Evolutionary conservation across 2,797 vertebrate genomes (phyloP), one percentile per base, ranked within the genome.

Genomic region (Xenopus petersii): DNA sequence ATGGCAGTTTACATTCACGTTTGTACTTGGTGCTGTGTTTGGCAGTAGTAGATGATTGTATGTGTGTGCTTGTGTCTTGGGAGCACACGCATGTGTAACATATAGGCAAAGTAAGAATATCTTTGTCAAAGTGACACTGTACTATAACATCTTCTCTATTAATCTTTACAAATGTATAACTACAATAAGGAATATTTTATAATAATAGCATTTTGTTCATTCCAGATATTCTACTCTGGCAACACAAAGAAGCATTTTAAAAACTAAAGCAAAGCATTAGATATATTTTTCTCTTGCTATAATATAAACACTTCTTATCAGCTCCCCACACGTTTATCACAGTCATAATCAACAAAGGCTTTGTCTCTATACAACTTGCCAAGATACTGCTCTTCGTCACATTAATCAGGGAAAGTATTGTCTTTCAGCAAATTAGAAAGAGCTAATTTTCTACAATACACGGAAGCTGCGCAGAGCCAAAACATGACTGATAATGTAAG

Each of bases 391-490:
- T 73, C 71, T 47, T 15, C 8, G n/a, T 13, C 9, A 58, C 73
- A 62, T 68, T 68, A 75, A 75, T 75, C 65, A 68, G 65, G n/a
- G 15, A 16, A 49, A 46, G 58, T 64, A 61, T 74, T 74, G 56
- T 74, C 61, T 67, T 24, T 42, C 64, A 61, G n/a, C 46, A 74
- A 67, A 67, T 67, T 21, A 42, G 55, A 11, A 10, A 10, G 5
- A 68, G 24, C 59, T 42, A 58, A 63, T 67, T 68, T 46, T 15
- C 61, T 24, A 21, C 65, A 51, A 24, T 55, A 62, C 10, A 59
- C 26, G 17, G 24, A 21, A 30, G 13, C 33, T 3, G 24, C 15
- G 10, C 15, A 24, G 26, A 67, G 72, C 54, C 4, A 33, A 24
- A 12, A 5, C 42, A 21, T 51, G 65, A 48, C 48, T 24, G 5